phyloP scores from a whole-genome alignment of 2,888 invertebrate species.

The Diplazon laetatorius region DNA sequence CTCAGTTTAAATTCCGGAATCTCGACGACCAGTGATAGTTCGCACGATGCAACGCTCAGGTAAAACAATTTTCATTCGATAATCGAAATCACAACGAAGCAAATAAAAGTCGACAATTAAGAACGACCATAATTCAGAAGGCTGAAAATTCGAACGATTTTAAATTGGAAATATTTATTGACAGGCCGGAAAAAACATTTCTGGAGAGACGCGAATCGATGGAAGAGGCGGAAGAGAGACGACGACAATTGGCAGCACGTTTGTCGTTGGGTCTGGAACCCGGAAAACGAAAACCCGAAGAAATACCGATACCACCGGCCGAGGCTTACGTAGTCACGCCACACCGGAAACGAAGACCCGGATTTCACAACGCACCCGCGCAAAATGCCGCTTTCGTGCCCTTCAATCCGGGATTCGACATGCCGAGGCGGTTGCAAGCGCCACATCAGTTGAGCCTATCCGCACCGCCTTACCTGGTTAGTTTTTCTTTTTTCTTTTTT shows the following conservation, averaged over 20 bases:
- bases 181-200: constrained; percentile 78
- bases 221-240: constrained; percentile 79
- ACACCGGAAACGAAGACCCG: constrained; percentile 92
- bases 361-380: constrained; percentile 93
- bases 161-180: constrained; percentile 37
- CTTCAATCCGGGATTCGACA: constrained; percentile 84
- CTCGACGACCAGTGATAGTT: constrained; percentile 80
- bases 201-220: constrained; percentile 79
- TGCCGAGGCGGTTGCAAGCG: constrained; percentile 84
- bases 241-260: constrained; percentile 79
- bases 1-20: constrained; percentile 84
- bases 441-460: constrained; percentile 89
- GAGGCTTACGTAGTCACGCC: constrained; percentile 94
- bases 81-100: too few relatives aligned
- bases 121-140: too few relatives aligned
- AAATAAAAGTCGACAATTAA: too few relatives aligned
- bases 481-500: constrained; percentile 38
- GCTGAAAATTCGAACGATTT: too few relatives aligned
- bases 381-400: constrained; percentile 95
- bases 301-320: constrained; percentile 87
- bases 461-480: constrained; percentile 87
- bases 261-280: constrained; percentile 87
- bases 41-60: constrained; percentile 79
- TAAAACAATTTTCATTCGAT: constrained; percentile 62
- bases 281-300: constrained; percentile 87